phyloP scores from a whole-genome alignment of 2,113 vertebrate genomes.

The Melanerpes aurifrons region DNA sequence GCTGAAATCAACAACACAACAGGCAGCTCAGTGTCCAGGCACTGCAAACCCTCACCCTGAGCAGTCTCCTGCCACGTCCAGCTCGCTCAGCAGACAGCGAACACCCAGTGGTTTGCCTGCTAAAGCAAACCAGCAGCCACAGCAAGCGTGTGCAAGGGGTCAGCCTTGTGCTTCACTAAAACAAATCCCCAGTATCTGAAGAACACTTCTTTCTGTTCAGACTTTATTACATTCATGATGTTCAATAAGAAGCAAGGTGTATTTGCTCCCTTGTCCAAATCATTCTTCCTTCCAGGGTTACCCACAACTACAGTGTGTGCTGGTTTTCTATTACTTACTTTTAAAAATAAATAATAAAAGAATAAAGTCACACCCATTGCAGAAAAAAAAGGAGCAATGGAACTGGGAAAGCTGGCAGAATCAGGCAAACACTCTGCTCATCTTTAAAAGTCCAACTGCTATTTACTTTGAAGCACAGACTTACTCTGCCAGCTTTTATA shows the following conservation, averaged over 20 bases:
- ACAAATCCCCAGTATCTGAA: background rate
- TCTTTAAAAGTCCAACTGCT: background rate
- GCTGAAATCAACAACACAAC: conserved; percentile 73
- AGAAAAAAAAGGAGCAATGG: background rate
- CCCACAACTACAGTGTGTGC: fast-evolving
- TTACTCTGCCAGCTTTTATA: background rate
- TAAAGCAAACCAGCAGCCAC: background rate
- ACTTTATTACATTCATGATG: background rate
- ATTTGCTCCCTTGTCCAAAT: background rate
- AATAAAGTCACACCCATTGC: background rate
- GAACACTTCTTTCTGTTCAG: background rate
- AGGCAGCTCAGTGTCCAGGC: conserved; percentile 56
- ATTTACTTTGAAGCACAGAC: background rate
- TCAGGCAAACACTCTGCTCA: background rate
- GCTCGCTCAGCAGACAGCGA: background rate
- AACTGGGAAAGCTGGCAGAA: background rate
- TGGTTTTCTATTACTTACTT: background rate
- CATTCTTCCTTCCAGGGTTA: background rate
- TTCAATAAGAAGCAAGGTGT: background rate
- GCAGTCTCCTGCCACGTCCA: background rate
- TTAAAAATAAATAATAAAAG: no score
- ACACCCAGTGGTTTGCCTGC: background rate
- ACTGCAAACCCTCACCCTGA: background rate
- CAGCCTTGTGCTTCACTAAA: background rate
- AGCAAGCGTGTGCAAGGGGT: background rate